phyloP scores from a whole-genome alignment of 2,888 invertebrate genomes.

The Protula sp. region DNA sequence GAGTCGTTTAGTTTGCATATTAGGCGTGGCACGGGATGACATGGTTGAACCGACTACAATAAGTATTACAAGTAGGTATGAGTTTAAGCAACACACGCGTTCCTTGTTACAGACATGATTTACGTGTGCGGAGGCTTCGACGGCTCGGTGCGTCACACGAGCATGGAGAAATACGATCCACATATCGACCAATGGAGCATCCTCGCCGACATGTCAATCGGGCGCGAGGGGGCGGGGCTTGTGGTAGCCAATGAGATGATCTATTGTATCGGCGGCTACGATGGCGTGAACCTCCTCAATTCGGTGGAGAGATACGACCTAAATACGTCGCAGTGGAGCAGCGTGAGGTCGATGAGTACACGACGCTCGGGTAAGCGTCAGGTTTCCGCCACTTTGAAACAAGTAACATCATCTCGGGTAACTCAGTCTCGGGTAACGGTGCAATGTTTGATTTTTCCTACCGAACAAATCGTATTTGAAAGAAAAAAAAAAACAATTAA shows the following conservation, averaged over 20 bases:
- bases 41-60: too few species aligned
- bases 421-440: too few species aligned
- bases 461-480: too few species aligned
- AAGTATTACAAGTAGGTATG: too few species aligned
- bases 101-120: constrained; percentile 35
- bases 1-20: too few species aligned
- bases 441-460: too few species aligned
- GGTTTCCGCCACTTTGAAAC: too few species aligned
- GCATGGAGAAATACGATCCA: constrained; percentile 49
- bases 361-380: constrained; percentile 46
- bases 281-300: constrained; percentile 48
- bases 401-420: too few species aligned
- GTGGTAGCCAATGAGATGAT: constrained; percentile 47
- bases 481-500: too few species aligned
- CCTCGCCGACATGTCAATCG: constrained; percentile 31
- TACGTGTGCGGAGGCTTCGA: constrained; percentile 54
- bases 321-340: constrained; percentile 38
- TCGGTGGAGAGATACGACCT: constrained; percentile 47
- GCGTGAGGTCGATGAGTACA: constrained; percentile 46
- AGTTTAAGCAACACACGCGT: too few species aligned
- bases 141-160: constrained; percentile 46
- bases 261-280: constrained; percentile 51
- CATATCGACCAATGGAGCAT: constrained; percentile 43
- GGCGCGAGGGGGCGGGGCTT: constrained; percentile 50
- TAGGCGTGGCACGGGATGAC: too few species aligned